A percentile compares a stretch with the other conserved stretches of the same genome.
Conservation (phyloP, 2,113 vertebrate species). For the Myotis davidii region DNA sequence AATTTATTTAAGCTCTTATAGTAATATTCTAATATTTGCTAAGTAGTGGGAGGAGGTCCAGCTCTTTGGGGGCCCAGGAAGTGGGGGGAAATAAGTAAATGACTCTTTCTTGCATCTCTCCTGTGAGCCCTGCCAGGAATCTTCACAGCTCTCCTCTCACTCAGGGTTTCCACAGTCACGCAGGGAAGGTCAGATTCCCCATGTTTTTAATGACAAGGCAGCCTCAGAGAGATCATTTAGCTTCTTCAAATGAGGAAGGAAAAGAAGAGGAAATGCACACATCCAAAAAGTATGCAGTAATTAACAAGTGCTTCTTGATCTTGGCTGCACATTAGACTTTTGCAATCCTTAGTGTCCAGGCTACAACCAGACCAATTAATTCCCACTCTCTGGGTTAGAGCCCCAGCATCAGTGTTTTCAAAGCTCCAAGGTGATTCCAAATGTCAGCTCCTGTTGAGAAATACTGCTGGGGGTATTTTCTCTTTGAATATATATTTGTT, state of each 20-base stretch:
- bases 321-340: not conserved
- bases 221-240: constrained; percentile 17
- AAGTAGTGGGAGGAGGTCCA: not conserved
- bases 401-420: not conserved
- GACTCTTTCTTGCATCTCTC: not conserved
- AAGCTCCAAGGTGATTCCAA: not conserved
- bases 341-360: not conserved
- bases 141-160: not conserved
- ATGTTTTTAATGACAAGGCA: not conserved
- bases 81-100: not conserved
- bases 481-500: not conserved
- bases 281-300: not conserved
- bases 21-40: not conserved
- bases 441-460: not conserved
- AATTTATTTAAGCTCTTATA: not conserved
- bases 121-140: not conserved
- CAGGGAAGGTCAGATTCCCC: not conserved
- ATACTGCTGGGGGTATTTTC: not conserved
- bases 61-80: not conserved
- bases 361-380: constrained; percentile 10
- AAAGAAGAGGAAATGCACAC: not conserved
- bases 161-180: not conserved
- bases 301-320: not conserved
- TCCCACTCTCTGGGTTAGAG: not conserved
- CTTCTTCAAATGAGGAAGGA: not conserved